These are phyloP conservation scores for Coregonus suidteri DNA, from an alignment of 2,797 vertebrate genomes.

Conservation along the genomic window DNA sequence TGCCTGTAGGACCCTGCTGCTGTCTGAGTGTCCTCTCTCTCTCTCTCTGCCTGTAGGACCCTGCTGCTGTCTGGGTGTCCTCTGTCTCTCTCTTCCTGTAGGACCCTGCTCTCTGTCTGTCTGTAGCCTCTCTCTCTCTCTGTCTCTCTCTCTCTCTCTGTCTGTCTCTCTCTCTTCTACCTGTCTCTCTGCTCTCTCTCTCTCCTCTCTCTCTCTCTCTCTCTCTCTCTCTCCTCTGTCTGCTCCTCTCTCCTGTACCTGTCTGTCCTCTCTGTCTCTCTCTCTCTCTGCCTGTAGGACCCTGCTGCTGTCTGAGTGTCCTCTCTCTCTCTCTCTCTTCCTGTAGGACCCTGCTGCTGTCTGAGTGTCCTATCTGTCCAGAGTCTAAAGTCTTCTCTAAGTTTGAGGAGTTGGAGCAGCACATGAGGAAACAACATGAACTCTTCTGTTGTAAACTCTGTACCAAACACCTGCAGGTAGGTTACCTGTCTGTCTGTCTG, in stretches of 20 bases:
- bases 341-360: conserved; percentile 85
- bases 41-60: no score
- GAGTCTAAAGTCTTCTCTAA: conserved; percentile 86
- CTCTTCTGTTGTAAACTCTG: conserved; percentile 97
- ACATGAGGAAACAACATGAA: conserved; percentile 96
- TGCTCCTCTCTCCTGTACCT: no score
- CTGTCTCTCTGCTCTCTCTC: rapidly evolving
- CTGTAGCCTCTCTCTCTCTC: neutral
- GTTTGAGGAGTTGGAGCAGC: conserved; percentile 92
- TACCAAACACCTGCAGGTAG: conserved; percentile 91
- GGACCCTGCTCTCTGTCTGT: conserved; percentile 82
- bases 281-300: no score
- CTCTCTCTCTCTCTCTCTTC: conserved; percentile 3
- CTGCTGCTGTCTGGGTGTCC: neutral
- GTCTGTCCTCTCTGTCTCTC: no score
- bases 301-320: neutral
- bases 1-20: no score
- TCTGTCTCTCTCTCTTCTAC: neutral
- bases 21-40: no score
- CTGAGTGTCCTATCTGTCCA: conserved; percentile 85
- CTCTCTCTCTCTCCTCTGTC: neutral
- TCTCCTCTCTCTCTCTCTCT: conserved; percentile 1
- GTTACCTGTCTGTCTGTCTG: no score
- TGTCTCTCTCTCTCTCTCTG: neutral
- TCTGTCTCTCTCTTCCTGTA: conserved; percentile 47